Base-by-base conservation (phyloP, 2,797 vertebrate genomes). In the Chaetophractus vellerosus region DNA sequence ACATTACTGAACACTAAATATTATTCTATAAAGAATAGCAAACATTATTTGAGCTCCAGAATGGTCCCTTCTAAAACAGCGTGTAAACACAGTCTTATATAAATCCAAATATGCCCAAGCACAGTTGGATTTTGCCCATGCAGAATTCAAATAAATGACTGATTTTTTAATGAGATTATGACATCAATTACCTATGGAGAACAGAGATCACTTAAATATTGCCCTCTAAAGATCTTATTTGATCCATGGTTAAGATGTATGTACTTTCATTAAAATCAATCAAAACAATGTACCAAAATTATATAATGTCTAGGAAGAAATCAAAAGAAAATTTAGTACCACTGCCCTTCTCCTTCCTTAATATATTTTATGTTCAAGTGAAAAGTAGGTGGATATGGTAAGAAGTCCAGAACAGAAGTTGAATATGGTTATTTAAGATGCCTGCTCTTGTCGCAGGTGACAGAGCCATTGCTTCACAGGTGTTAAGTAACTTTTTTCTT, bases 261-360 rank as follows among this genome's bases (percentile, higher is more conserved):
- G 41, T 15, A 28, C 21, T 81, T 92, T 81, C 82, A 81, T 63
- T 92, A 90, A 63, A 75, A 82, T 86, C 52, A 68, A 28, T 31
- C 38, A 81, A 86, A 94, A 41, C 26, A n/a, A 38, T 81, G 15
- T 28, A 36, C 28, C 76, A 18, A 83, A 83, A 72, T 59, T 75
- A 36, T 63, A 2, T 75, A 55, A 14, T 48, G 9, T 88, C 52
- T 36, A 63, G 59, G 59, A 83, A 18, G 21, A 90, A 83, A 76
- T 38, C 16, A 38, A 71, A 33, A 66, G 61, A 68, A 61, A n/a
- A 38, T 16, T 36, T 48, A 74, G 31, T 21, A 66, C 16, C 31
- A n/a, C 7, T 64, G 48, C 23, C 11, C 21, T 76, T 68, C 68
- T 50, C 28, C 12, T 78, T 48, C 26, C 52, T 94, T 76, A 78